Percentiles rank a stretch among this genome's conserved stretches.
Evolutionary conservation across 2,888 invertebrate genomes (phyloP).

Genomic region (Drosophila planitibia): DNA sequence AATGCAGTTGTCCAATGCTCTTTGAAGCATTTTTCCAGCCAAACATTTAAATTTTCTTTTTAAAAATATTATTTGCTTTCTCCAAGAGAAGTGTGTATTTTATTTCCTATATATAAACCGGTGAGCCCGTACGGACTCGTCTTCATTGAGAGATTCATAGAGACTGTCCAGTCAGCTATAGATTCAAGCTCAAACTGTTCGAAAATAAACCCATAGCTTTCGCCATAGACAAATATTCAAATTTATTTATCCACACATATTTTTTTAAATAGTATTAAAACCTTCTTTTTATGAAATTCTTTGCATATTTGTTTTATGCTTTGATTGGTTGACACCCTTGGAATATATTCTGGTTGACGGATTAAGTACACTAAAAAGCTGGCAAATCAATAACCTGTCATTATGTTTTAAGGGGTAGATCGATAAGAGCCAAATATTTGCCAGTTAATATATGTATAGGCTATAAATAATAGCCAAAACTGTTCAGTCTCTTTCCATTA

Average conservation of each 20-base stretch:
- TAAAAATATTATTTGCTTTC: not conserved
- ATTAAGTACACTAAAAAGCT: not conserved
- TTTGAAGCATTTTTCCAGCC: not conserved
- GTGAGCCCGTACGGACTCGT: not conserved
- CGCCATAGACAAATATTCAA: not conserved
- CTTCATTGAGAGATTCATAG: not conserved
- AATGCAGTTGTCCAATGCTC: not conserved
- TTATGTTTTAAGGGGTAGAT: not conserved
- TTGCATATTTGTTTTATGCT: not conserved
- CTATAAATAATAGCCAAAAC: not conserved
- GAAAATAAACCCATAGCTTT: not conserved
- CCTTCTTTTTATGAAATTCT: not conserved
- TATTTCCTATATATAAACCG: not conserved
- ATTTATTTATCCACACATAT: not conserved
- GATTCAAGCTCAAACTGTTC: not conserved
- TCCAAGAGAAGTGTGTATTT: not conserved
- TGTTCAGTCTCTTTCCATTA: not conserved
- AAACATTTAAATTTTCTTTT: not conserved
- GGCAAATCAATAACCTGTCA: not conserved
- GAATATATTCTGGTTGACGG: not conserved
- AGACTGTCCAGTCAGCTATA: not conserved
- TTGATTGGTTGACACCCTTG: not conserved
- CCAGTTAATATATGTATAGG: not conserved
- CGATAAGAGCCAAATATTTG: not conserved
- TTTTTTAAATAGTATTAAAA: not conserved